Base-by-base conservation (phyloP, 2,113 vertebrate species). In the Carlito syrichta region DNA sequence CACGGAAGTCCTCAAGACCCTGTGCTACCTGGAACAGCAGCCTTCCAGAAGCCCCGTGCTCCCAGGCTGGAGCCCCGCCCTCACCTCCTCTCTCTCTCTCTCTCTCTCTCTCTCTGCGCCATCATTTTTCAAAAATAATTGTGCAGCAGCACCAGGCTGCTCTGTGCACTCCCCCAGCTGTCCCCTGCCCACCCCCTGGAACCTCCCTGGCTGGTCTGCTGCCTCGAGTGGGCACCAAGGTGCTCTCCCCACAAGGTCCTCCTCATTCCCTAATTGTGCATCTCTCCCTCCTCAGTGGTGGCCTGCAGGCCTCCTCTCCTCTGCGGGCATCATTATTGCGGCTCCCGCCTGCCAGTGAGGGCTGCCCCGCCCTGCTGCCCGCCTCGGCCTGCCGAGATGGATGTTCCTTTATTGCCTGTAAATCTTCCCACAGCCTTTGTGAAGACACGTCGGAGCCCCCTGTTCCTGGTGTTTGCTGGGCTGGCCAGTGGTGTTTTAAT, bases 371-470 rank as follows among this genome's bases (percentile, higher is more conserved):
- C 35, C 2, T 5, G 27, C 86, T 20, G 0, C 14, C 0, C 16
- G 81, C 52, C 13, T 87, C 35, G 40, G 2, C 0, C 88, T 0
- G 13, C 68, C 0, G 25, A 95, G 94, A 96, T 87, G 74, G 96
- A 96, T 32, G 10, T n/a, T 54, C 66, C 60, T 95, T 93, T 0
- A 63, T 82, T 71, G 87, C 88, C 66, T 71, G 83, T 91, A 89
- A 71, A 94, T 96, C 96, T 96, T 71, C 0, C 0, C 92, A 74
- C 63, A 95, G 95, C 91, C 87, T 96, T 87, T 63, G 54, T 7
- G 56, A 66, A 66, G 94, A 96, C 96, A 95, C 81, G 91, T 79
- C 73, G 1, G 95, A 96, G 93, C 97, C 91, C 82, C 73, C 77
- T 1, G 50, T 25, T 79, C 85, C 40, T 13, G 5, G 73, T 74